A percentile compares a stretch with the other conserved stretches of the same genome.
Evolutionary conservation across 2,797 vertebrate genomes (phyloP).

Genomic region (Bradypus variegatus): DNA sequence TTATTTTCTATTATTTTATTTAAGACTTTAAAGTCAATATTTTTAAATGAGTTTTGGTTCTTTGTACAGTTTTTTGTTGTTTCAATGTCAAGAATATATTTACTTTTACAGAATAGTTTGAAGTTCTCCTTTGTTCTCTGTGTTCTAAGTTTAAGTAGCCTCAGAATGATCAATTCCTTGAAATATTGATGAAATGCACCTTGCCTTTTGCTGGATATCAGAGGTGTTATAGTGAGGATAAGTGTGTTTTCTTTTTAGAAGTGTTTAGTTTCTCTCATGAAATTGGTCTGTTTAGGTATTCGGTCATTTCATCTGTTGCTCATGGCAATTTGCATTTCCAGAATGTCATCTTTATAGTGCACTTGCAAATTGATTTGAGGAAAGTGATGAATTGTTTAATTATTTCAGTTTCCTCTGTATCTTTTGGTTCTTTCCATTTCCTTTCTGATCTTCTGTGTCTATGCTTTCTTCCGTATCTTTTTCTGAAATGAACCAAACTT

Average conservation of each 20-base stretch:
- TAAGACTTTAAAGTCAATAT: conserved; percentile 26
- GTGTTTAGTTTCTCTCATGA: not conserved
- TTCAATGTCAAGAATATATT: not conserved
- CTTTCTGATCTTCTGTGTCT: not conserved
- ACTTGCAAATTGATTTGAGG: not conserved
- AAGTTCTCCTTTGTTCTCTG: conserved; percentile 11
- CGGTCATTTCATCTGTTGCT: not conserved
- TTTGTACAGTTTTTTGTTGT: not conserved
- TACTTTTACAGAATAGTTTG: conserved; percentile 40
- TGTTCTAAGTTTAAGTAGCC: conserved; percentile 24
- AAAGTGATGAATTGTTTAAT: conserved; percentile 1
- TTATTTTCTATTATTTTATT: not conserved
- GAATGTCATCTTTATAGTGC: not conserved
- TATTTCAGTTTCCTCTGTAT: conserved; percentile 1
- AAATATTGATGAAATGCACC: not conserved
- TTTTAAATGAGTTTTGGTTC: conserved; percentile 34
- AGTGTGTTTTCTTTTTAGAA: not conserved
- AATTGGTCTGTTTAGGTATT: not conserved
- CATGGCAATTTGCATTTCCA: not conserved
- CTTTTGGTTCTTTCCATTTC: not conserved
- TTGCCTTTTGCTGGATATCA: not conserved
- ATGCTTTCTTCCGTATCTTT: not conserved
- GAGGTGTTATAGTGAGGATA: not conserved
- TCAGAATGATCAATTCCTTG: not conserved
- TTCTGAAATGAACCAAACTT: not conserved